phyloP scores from a whole-genome alignment of 2,888 invertebrate species.

The Tenthredo scrophulariae region DNA sequence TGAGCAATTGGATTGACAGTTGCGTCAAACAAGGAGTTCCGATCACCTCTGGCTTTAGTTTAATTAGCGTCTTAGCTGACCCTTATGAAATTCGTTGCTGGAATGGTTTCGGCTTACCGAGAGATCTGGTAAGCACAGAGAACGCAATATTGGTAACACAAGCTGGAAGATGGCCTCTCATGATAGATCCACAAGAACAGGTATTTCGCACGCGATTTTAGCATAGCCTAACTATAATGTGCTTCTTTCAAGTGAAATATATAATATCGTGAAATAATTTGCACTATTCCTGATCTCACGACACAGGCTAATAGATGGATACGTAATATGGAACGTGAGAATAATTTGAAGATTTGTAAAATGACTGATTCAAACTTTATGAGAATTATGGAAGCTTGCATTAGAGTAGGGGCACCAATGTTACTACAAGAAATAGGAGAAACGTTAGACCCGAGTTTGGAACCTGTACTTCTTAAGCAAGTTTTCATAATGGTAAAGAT shows the following conservation, averaged over 20 bases:
- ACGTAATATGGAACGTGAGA: conserved; percentile 90
- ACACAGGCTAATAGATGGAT: conserved; percentile 94
- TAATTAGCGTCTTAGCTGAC: conserved; percentile 88
- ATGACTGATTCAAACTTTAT: conserved; percentile 88
- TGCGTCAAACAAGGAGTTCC: conserved; percentile 86
- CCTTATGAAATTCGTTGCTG: conserved; percentile 93
- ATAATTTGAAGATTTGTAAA: conserved; percentile 88
- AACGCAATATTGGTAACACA: conserved; percentile 94
- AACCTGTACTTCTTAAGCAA: conserved; percentile 90
- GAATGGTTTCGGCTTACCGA: conserved; percentile 93
- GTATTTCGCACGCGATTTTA: conserved; percentile 75
- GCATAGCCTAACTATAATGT: conserved; percentile 15
- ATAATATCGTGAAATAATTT: background rate
- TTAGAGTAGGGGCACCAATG: conserved; percentile 91
- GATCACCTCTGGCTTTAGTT: conserved; percentile 85
- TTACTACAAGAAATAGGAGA: conserved; percentile 94
- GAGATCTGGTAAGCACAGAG: conserved; percentile 93
- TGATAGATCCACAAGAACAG: conserved; percentile 98
- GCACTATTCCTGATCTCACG: background rate
- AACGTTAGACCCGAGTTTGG: conserved; percentile 91
- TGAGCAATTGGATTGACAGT: conserved; percentile 84
- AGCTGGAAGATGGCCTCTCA: conserved; percentile 92
- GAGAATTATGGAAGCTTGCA: conserved; percentile 88
- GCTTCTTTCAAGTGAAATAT: conserved; percentile 11
- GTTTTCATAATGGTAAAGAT: conserved; percentile 85